These are phyloP conservation scores for Priocnemis perturbator DNA, from an alignment of 2,888 invertebrate species.

Conservation along the genomic window DNA sequence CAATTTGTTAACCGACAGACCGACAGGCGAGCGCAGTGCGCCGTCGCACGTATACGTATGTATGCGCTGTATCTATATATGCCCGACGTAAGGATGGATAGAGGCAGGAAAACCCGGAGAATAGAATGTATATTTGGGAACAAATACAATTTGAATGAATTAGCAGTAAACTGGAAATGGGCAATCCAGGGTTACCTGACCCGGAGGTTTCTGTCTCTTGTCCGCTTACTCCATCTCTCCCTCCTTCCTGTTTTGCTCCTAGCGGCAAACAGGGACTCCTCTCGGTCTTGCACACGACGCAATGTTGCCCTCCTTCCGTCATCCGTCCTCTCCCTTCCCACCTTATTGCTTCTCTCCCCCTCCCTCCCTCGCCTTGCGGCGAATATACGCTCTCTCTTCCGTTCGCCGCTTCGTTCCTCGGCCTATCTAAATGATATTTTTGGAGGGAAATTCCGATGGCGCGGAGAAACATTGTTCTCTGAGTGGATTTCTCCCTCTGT, in stretches of 20 bases:
- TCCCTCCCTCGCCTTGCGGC: conserved; percentile 9
- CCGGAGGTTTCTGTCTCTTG: conserved; percentile 33
- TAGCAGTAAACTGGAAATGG: conserved; percentile 72
- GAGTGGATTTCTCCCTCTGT: conserved; percentile 46
- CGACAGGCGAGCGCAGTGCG: conserved; percentile 17
- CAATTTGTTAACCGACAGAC: conserved; percentile 35
- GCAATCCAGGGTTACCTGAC: conserved; percentile 64
- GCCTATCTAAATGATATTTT: conserved; percentile 61
- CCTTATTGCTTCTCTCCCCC: conserved; percentile 2
- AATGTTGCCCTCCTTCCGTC: conserved; percentile 12
- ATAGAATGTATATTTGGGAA: conserved; percentile 68
- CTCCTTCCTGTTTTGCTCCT: conserved; percentile 17
- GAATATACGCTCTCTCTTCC: not conserved
- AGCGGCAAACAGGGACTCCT: not conserved
- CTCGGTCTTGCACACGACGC: conserved; percentile 19
- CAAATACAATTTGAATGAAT: conserved; percentile 74
- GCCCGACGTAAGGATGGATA: conserved; percentile 26
- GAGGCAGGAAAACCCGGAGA: conserved; percentile 42
- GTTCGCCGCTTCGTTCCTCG: conserved; percentile 28
- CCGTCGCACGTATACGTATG: not conserved
- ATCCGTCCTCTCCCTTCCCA: not conserved
- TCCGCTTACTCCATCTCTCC: not conserved
- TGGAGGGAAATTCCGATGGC: conserved; percentile 55
- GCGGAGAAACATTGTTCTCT: conserved; percentile 56
- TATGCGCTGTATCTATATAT: no score